Evolutionary conservation across 2,797 vertebrate species (phyloP), one percentile per base, ranked within the genome.

Genomic region (Pyrrhura leucotis): DNA sequence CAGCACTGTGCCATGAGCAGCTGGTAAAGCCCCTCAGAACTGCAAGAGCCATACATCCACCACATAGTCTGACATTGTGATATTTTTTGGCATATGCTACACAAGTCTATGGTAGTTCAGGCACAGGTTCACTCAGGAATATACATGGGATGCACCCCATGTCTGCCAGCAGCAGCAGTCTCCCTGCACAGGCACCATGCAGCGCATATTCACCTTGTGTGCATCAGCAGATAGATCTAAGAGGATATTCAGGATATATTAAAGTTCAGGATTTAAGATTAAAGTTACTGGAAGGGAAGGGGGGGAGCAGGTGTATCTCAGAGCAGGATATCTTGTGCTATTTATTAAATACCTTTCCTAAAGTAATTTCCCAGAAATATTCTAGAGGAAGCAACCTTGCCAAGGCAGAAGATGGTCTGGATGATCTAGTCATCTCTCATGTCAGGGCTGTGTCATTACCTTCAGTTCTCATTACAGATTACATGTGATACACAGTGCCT

Each of bases 61-160:
- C 54, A 14, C 25, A 0, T 5, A 2, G 25, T 3, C 63, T 9
- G 22, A 50, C 28, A 7, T 7, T 1, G 12, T n/a, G 12, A 35
- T 58, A 33, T 16, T 58, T 25, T n/a, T 61, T 22, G 31, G 31
- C 28, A 29, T n/a, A 37, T 23, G 12, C 25, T 19, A 58, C 54
- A 23, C 21, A 37, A 11, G 35, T 5, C 4, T n/a, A 2, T 2
- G 17, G n/a, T 39, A 33, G 51, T 5, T 37, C 3, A 1, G 48
- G 15, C 28, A 12, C 0, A 7, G 44, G 51, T 67, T 51, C 16
- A 78, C 50, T 29, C 19, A 6, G 66, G 3, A 74, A 10, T 26
- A 10, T 1, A 3, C 9, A 5, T 0, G 1, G 1, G 18, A 44
- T 15, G 39, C 5, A 12, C 5, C 22, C 15, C 3, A 18, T 1